Conservation (phyloP, 2,113 vertebrate species). For the Nycticryphes semicollaris region DNA sequence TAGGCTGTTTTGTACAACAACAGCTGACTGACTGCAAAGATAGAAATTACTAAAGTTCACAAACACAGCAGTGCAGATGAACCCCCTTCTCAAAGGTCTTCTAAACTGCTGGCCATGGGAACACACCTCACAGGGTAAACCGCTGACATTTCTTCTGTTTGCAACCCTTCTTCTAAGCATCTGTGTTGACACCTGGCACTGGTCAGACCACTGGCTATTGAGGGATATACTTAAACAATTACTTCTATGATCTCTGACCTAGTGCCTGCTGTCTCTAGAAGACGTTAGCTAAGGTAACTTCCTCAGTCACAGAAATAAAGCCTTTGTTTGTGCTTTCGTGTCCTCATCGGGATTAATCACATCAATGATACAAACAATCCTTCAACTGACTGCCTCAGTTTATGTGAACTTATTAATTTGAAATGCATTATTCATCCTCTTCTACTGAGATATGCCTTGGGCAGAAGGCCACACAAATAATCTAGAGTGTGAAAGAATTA, state of each 20-base stretch:
- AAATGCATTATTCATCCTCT: neutral
- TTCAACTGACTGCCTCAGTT: neutral
- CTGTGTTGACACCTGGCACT: neutral
- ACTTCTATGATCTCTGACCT: neutral
- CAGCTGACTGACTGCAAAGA: neutral
- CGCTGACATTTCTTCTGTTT: neutral
- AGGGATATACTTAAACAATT: neutral
- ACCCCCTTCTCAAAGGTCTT: neutral
- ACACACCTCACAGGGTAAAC: neutral
- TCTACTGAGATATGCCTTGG: neutral
- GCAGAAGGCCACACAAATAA: neutral
- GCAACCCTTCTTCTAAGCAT: neutral
- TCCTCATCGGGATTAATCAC: neutral
- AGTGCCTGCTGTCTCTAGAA: neutral
- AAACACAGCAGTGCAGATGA: neutral
- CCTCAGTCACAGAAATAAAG: neutral
- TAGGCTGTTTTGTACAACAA: neutral
- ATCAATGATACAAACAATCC: neutral
- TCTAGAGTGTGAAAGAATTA: neutral
- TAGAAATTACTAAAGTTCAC: neutral
- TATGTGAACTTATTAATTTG: neutral
- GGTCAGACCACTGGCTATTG: neutral
- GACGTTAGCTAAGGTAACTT: neutral
- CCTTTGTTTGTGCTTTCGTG: neutral
- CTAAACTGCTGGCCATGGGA: neutral